Conservation (phyloP, 2,888 invertebrate genomes). For the Tridacna gigas region DNA sequence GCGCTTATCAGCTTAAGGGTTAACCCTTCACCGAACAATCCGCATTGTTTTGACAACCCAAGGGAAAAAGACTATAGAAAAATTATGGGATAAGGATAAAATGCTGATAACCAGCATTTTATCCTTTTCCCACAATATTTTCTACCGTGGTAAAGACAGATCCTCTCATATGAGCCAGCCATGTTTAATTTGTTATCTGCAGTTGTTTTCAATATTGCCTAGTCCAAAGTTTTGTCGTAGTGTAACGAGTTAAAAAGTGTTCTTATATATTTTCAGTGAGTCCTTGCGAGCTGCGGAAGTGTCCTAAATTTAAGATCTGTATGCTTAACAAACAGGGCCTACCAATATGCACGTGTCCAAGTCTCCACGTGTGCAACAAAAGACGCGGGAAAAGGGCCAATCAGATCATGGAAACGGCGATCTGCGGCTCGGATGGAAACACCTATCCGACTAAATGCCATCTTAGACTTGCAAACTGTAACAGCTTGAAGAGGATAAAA, state of each 20-base stretch:
- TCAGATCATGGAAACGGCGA: constrained; percentile 20
- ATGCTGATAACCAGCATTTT: background rate
- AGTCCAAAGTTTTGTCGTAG: background rate
- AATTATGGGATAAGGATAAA: background rate
- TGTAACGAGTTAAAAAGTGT: too few species aligned
- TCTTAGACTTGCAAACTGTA: constrained; percentile 73
- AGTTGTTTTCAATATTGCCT: background rate
- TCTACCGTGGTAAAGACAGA: background rate
- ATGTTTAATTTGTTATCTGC: background rate
- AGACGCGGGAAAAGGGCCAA: constrained; percentile 56
- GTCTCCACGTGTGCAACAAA: constrained; percentile 74
- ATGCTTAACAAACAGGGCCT: constrained; percentile 82
- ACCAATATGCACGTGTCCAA: constrained; percentile 82
- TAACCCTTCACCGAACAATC: too few species aligned
- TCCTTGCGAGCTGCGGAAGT: constrained; percentile 76
- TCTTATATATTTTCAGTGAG: constrained; percentile 61
- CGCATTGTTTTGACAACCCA: too few species aligned
- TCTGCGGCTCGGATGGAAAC: constrained; percentile 79
- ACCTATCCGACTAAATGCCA: constrained; percentile 78
- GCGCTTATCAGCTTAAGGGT: too few species aligned
- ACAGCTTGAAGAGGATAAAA: constrained; percentile 65
- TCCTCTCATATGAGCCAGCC: background rate
- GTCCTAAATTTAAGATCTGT: constrained; percentile 82
- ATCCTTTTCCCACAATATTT: background rate
- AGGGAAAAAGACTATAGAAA: too few species aligned